phyloP scores from a whole-genome alignment of 2,113 vertebrate species.

The Lutjanus erythropterus region DNA sequence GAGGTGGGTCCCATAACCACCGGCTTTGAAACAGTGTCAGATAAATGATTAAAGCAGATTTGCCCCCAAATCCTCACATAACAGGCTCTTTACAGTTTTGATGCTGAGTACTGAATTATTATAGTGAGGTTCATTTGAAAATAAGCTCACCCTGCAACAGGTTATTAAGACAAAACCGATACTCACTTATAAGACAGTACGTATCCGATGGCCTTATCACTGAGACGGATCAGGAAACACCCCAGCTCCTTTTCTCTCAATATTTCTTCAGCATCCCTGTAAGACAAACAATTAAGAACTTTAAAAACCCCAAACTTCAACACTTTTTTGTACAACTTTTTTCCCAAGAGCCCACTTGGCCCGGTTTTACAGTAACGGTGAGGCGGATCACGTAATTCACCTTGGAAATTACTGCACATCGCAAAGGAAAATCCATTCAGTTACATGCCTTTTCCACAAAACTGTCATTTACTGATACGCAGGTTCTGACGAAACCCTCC shows the following conservation, averaged over 20 bases:
- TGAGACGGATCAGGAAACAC: constrained; percentile 90
- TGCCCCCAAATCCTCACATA: no score
- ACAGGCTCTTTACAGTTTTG: neutral
- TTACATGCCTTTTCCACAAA: constrained; percentile 31
- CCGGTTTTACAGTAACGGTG: neutral
- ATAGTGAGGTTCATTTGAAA: neutral
- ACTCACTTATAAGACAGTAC: constrained; percentile 91
- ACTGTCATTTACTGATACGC: neutral
- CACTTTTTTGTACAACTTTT: neutral
- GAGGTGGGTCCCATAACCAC: no score
- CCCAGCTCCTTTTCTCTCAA: constrained; percentile 86
- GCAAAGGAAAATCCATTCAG: constrained; percentile 34
- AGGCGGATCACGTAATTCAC: neutral
- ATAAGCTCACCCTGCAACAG: neutral
- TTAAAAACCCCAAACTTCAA: neutral
- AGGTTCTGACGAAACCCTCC: neutral
- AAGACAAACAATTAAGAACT: constrained; percentile 1
- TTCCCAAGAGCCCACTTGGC: constrained; percentile 16
- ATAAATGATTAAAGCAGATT: no score
- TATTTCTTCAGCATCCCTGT: constrained; percentile 88
- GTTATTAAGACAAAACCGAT: neutral
- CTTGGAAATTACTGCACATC: constrained; percentile 14
- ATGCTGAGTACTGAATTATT: neutral
- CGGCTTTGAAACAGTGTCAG: no score
- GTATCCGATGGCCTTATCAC: constrained; percentile 88